Percentiles rank a stretch among this genome's conserved stretches.
These are phyloP conservation scores for Meandrusa payeni DNA, from an alignment of 2,888 invertebrate species.

Conservation along the genomic window DNA sequence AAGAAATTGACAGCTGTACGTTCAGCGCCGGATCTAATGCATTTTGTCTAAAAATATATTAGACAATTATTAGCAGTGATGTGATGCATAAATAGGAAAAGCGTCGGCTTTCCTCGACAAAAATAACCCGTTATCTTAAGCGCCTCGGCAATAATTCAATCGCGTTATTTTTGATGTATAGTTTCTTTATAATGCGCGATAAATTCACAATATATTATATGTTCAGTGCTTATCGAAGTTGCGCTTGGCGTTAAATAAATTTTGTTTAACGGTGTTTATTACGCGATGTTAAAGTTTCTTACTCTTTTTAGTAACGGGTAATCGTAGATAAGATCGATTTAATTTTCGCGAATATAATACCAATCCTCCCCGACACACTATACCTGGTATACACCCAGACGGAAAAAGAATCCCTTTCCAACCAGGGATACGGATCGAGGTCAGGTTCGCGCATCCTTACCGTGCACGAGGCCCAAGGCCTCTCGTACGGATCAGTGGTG, in stretches of 20 bases:
- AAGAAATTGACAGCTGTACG: conserved; percentile 17
- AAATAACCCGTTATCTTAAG: conserved; percentile 7
- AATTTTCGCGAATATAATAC: no score
- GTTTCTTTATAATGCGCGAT: conserved; percentile 12
- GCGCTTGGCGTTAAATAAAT: conserved; percentile 9
- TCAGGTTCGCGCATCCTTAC: no score
- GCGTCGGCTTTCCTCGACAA: conserved; percentile 1
- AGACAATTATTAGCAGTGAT: conserved; percentile 8
- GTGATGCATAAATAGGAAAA: conserved; percentile 17
- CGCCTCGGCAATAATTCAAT: conserved; percentile 15
- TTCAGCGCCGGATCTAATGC: conserved; percentile 20
- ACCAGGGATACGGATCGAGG: no score
- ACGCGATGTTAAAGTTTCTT: conserved; percentile 12
- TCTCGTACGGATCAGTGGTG: no score
- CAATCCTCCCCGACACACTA: no score
- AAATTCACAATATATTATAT: conserved; percentile 6
- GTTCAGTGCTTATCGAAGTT: conserved; percentile 5
- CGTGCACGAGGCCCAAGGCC: no score
- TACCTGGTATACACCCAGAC: no score
- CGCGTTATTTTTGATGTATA: conserved; percentile 13
- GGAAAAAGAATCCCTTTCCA: no score
- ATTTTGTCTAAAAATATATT: conserved; percentile 15
- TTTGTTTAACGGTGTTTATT: conserved; percentile 8
- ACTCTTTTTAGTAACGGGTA: neutral
- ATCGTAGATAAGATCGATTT: neutral